These are phyloP conservation scores for Keiferia lycopersicella DNA, from an alignment of 2,888 invertebrate genomes.

Conservation along the genomic window DNA sequence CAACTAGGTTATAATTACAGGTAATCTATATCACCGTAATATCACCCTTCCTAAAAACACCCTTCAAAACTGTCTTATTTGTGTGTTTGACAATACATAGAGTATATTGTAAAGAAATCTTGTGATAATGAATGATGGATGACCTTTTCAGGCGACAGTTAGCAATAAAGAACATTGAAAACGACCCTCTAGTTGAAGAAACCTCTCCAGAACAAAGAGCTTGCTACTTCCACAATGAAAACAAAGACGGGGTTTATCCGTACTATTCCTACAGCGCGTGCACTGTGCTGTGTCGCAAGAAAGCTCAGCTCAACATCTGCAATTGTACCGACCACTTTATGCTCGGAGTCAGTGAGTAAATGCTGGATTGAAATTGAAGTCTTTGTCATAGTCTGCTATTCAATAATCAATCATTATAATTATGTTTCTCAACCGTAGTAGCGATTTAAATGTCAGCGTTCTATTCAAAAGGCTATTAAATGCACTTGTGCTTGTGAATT, in stretches of 20 bases:
- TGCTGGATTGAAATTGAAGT: not conserved
- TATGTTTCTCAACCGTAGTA: not conserved
- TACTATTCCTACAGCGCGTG: constrained; percentile 88
- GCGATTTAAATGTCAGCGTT: not conserved
- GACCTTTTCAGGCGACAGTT: constrained; percentile 70
- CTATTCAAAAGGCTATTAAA: not conserved
- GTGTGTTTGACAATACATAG: too few species aligned
- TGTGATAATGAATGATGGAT: not conserved
- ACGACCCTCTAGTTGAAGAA: constrained; percentile 83
- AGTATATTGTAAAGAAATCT: too few species aligned
- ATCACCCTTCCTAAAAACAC: too few species aligned
- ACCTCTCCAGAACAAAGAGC: constrained; percentile 84
- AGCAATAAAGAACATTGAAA: constrained; percentile 83
- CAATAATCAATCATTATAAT: constrained; percentile 1
- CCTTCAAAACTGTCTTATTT: not conserved
- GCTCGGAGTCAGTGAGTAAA: constrained; percentile 80
- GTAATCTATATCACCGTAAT: too few species aligned
- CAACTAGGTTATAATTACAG: constrained; percentile 54
- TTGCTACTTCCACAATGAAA: constrained; percentile 87
- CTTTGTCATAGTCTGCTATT: not conserved
- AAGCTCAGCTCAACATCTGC: constrained; percentile 82
- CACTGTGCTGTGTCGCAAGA: constrained; percentile 85
- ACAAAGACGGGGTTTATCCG: constrained; percentile 81
- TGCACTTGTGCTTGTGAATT: too few species aligned
- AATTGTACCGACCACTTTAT: constrained; percentile 87